phyloP scores from a whole-genome alignment of 2,888 invertebrate species.

The Steinernema carpocapsae region DNA sequence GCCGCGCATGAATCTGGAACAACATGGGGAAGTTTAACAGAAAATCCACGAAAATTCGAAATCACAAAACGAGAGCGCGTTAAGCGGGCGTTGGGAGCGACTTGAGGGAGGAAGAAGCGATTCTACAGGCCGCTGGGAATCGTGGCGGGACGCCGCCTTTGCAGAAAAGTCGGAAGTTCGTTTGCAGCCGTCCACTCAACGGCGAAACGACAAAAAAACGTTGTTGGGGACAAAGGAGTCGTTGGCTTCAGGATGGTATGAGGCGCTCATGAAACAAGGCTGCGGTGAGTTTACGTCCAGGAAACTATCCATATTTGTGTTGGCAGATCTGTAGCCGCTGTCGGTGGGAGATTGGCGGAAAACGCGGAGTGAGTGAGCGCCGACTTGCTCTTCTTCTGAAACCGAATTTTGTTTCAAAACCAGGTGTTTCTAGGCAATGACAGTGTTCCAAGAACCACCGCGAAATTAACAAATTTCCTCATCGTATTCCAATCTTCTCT shows the following conservation, averaged over 20 bases:
- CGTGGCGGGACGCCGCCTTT: slow-evolving; percentile 82
- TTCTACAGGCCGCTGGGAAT: too few relatives aligned
- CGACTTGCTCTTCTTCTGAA: slow-evolving; percentile 25
- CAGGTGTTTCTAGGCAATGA: too few relatives aligned
- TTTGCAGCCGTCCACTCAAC: not conserved
- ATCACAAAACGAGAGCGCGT: too few relatives aligned
- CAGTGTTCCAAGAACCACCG: too few relatives aligned
- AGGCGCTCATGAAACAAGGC: not conserved
- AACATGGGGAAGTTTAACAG: too few relatives aligned
- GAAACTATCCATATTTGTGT: slow-evolving; percentile 37
- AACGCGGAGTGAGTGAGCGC: slow-evolving; percentile 37
- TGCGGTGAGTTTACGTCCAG: not conserved
- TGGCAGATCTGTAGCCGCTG: slow-evolving; percentile 49
- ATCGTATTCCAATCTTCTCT: too few relatives aligned
- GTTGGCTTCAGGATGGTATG: slow-evolving; percentile 10
- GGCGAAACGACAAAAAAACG: not conserved
- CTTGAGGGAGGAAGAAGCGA: too few relatives aligned
- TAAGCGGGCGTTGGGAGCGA: too few relatives aligned
- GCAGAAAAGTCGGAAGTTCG: slow-evolving; percentile 76
- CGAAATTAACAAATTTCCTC: too few relatives aligned
- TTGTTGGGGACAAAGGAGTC: not conserved
- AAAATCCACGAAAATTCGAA: too few relatives aligned
- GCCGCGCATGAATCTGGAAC: too few relatives aligned
- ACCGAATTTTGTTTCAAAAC: too few relatives aligned
- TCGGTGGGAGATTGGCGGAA: slow-evolving; percentile 51